These are phyloP conservation scores for Drosophila melanica DNA, from an alignment of 1,140 invertebrate species.

Conservation along the genomic window DNA sequence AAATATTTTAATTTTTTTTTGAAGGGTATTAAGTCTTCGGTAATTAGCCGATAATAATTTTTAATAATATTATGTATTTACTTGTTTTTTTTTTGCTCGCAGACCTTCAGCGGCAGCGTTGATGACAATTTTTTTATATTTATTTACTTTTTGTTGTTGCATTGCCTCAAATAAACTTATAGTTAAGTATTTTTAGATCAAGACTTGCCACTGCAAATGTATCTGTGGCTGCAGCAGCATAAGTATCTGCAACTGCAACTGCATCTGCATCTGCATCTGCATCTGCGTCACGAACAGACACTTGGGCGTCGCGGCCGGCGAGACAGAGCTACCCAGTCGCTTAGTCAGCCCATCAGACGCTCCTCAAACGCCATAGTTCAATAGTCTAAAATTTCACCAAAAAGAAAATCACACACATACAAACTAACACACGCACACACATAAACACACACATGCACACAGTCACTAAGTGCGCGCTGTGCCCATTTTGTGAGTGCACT, in stretches of 20 bases:
- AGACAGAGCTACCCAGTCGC: conserved; percentile 44
- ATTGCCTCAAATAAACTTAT: conserved; percentile 35
- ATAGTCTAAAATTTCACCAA: conserved; percentile 74
- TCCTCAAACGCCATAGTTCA: conserved; percentile 66
- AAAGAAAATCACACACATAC: conserved; percentile 35
- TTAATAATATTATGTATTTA: not conserved
- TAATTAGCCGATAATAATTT: no score
- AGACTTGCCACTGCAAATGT: conserved; percentile 28
- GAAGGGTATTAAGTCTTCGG: no score
- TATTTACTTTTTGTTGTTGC: conserved; percentile 3
- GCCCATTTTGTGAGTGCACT: conserved; percentile 55
- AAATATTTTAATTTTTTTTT: no score
- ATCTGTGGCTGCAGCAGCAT: not conserved
- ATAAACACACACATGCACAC: conserved; percentile 10
- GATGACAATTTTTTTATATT: conserved; percentile 4
- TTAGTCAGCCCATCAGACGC: conserved; percentile 58
- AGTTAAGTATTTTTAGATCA: conserved; percentile 38
- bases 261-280: conserved; percentile 3
- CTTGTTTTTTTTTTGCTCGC: conserved; percentile 4
- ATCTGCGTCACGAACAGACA: conserved; percentile 55
- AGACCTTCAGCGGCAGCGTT: conserved; percentile 40
- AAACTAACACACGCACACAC: conserved; percentile 15
- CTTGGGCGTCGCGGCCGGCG: conserved; percentile 54
- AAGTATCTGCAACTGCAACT: not conserved
- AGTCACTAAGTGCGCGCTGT: conserved; percentile 54